phyloP scores from a whole-genome alignment of 1,140 invertebrate genomes.

The Caerostris extrusa region DNA sequence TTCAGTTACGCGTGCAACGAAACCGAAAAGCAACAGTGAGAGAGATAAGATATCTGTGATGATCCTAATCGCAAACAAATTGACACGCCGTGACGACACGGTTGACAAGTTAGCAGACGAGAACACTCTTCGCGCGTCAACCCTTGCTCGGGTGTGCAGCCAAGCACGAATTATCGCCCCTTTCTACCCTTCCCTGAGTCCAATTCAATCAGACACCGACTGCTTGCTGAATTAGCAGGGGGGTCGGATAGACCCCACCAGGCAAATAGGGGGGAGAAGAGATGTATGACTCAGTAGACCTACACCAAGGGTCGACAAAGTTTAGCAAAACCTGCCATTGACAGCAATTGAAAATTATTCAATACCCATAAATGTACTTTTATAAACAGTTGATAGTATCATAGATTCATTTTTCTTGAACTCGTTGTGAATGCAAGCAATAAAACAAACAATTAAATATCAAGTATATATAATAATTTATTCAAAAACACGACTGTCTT shows the following conservation, averaged over 20 bases:
- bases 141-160: slow-evolving; percentile 21
- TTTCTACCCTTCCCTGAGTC: neutral
- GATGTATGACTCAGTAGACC: slow-evolving; percentile 27
- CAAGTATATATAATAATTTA: too few relatives aligned
- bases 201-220: neutral
- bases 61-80: slow-evolving; percentile 46
- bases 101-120: slow-evolving; percentile 37
- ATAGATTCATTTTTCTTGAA: too few relatives aligned
- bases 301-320: too few relatives aligned
- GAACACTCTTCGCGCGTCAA: slow-evolving; percentile 13
- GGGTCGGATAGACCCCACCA: neutral
- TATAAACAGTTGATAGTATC: too few relatives aligned
- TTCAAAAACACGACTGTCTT: too few relatives aligned
- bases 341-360: too few relatives aligned
- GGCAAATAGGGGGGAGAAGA: slow-evolving; percentile 1
- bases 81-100: slow-evolving; percentile 41
- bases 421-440: too few relatives aligned
- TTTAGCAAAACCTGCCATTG: too few relatives aligned
- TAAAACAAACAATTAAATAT: too few relatives aligned
- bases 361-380: too few relatives aligned
- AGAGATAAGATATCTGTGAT: slow-evolving; percentile 28
- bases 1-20: slow-evolving; percentile 15
- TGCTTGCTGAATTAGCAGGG: neutral
- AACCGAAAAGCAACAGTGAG: neutral
- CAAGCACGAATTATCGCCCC: slow-evolving; percentile 3